phyloP scores from a whole-genome alignment of 1,140 invertebrate species.

The Zaprionus camerounensis region DNA sequence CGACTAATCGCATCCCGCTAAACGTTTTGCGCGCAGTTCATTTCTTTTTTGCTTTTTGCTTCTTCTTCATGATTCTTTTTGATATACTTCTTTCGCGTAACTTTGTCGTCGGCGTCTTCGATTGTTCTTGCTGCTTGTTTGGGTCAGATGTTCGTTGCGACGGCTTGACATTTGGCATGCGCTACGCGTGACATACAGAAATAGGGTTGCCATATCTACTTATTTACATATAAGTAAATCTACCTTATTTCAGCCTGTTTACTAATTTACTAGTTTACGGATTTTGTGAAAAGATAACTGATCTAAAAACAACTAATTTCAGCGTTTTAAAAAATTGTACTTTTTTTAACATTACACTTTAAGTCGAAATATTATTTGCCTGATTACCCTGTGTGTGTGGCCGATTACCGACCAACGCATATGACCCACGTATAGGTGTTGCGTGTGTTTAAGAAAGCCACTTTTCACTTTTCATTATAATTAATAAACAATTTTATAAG shows the following conservation, averaged over 20 bases:
- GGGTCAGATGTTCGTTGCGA: constrained; percentile 67
- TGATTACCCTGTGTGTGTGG: not conserved
- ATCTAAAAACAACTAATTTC: too few species aligned
- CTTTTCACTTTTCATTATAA: too few species aligned
- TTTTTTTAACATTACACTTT: too few species aligned
- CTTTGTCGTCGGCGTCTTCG: constrained; percentile 57
- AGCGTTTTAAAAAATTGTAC: too few species aligned
- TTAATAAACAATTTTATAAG: too few species aligned
- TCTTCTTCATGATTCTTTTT: constrained; percentile 53
- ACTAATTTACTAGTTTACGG: too few species aligned
- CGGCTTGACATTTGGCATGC: constrained; percentile 39
- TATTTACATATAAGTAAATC: too few species aligned
- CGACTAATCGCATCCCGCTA: constrained; percentile 20
- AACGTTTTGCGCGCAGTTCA: constrained; percentile 46
- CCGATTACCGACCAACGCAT: not conserved
- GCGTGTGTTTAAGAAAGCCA: too few species aligned
- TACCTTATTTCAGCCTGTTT: too few species aligned
- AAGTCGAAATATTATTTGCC: too few species aligned
- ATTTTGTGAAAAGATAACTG: too few species aligned
- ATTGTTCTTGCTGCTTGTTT: constrained; percentile 62
- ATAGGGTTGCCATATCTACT: not conserved
- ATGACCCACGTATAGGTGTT: constrained; percentile 16
- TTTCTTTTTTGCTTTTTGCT: constrained; percentile 12
- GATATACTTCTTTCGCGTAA: constrained; percentile 59
- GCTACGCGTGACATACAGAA: constrained; percentile 25